Evolutionary conservation across 30 jellyfish, hydroid and myxozoan species (phyloP), one percentile per base, ranked within the genome.

Genomic region (Rhopilema esculentum): DNA sequence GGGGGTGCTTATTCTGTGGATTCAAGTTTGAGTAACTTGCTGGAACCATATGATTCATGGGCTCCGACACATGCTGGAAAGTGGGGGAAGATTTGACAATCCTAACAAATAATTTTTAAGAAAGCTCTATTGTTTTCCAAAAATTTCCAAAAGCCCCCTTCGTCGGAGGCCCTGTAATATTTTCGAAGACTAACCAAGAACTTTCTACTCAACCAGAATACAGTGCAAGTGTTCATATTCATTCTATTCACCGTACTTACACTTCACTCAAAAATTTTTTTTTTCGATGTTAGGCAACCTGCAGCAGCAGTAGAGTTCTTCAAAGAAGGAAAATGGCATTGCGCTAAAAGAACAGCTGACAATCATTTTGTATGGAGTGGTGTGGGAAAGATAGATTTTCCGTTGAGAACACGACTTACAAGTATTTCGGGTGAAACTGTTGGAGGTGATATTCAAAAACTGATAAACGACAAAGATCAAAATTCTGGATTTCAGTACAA

Each of bases 261-360:
- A n/a, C n/a, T n/a, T n/a, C n/a, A n/a, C n/a, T n/a, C n/a, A n/a
- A n/a, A n/a, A n/a, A n/a, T n/a, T n/a, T n/a, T n/a, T n/a, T n/a
- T n/a, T n/a, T n/a, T n/a, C n/a, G n/a, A n/a, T n/a, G 74, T 16
- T 52, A 94, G 98, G 92, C 77, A 88, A 19, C 98, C 98, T 19
- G 73, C 93, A 19, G 92, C 94, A 23, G 87, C 96, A 1, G 80
- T 94, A 15, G 98, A 94, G 75, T 62, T 94, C 52, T 94, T 94
- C 82, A 94, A 83, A 30, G 95, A 80, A 9, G 92, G 93, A 19
- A 70, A 85, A 77, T 94, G 98, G 98, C 90, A 89, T 19, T 94
- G 98, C 51, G 82, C 90, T 22, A 80, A 77, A 50, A 66, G 96
- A 18, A 26, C 98, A 12, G 61, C 72, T 16, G 97, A 94, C 49